Percentiles rank a stretch among this genome's conserved stretches.
These are phyloP conservation scores for Dendrocopos noguchii DNA, from an alignment of 2,113 vertebrate genomes.

Conservation along the genomic window DNA sequence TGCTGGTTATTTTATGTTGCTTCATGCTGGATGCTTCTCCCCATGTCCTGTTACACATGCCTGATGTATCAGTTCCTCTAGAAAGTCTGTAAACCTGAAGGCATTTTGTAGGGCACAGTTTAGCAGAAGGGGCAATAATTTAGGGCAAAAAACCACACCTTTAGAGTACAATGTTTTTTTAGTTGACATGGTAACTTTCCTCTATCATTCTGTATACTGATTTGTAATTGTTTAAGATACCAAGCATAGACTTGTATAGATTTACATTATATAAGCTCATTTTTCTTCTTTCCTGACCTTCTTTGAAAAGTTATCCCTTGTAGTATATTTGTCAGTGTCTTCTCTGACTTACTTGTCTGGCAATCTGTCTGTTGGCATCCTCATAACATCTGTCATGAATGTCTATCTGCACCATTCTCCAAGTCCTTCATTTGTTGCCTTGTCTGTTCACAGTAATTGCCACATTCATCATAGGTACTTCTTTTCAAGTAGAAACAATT, in stretches of 20 bases:
- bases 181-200: neutral
- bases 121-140: neutral
- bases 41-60: neutral
- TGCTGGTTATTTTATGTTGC: neutral
- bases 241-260: neutral
- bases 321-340: slow-evolving; percentile 70
- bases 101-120: neutral
- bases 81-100: neutral
- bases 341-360: slow-evolving; percentile 58
- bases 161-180: neutral
- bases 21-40: neutral
- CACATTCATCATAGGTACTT: slow-evolving; percentile 68
- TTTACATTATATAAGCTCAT: slow-evolving; percentile 48
- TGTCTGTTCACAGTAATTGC: slow-evolving; percentile 71
- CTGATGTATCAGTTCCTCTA: neutral
- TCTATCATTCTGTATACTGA: neutral
- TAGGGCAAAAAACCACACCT: neutral
- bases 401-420: slow-evolving; percentile 54
- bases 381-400: slow-evolving; percentile 72
- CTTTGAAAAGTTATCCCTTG: slow-evolving; percentile 50
- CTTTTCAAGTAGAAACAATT: slow-evolving; percentile 63
- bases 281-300: slow-evolving; percentile 64
- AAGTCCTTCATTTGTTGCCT: slow-evolving; percentile 71
- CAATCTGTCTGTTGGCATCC: slow-evolving; percentile 55
- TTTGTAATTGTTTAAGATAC: slow-evolving; percentile 27